Evolutionary conservation across 2,797 vertebrate genomes (phyloP).

Genomic region (Phrynocephalus vlangalii): DNA sequence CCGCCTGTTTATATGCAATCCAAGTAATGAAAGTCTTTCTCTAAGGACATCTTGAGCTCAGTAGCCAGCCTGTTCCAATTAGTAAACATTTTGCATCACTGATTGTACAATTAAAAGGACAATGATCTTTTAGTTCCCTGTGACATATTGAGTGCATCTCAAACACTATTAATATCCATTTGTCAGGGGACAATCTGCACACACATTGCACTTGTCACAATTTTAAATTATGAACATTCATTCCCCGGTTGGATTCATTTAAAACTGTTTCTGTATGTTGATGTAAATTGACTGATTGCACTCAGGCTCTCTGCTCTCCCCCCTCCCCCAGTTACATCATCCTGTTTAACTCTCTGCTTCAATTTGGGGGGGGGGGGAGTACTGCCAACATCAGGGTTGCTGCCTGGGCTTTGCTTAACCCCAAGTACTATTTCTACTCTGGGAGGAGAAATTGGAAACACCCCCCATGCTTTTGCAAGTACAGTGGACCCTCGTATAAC

Average conservation of each 20-base stretch:
- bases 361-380: not conserved
- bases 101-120: conserved; percentile 42
- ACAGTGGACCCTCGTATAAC: too few relatives aligned
- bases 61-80: conserved; percentile 44
- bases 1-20: conserved; percentile 27
- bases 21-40: conserved; percentile 21
- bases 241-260: not conserved
- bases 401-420: not conserved
- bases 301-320: not conserved
- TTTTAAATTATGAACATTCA: conserved; percentile 25
- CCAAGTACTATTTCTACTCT: not conserved
- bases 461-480: too few relatives aligned
- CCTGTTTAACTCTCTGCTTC: not conserved
- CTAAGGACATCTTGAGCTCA: conserved; percentile 41
- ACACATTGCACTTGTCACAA: not conserved
- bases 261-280: not conserved
- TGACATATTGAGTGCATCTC: conserved; percentile 18
- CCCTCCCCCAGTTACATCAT: not conserved
- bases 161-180: conserved; percentile 44
- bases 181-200: conserved; percentile 20
- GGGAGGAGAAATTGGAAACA: not conserved
- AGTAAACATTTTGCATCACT: conserved; percentile 46
- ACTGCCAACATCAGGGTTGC: not conserved
- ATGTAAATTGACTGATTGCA: conserved; percentile 20
- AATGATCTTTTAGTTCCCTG: conserved; percentile 36